Percentiles rank a stretch among this genome's conserved stretches.
Conservation (phyloP, 2,888 invertebrate species). For the Taphrorychus bicolor region DNA sequence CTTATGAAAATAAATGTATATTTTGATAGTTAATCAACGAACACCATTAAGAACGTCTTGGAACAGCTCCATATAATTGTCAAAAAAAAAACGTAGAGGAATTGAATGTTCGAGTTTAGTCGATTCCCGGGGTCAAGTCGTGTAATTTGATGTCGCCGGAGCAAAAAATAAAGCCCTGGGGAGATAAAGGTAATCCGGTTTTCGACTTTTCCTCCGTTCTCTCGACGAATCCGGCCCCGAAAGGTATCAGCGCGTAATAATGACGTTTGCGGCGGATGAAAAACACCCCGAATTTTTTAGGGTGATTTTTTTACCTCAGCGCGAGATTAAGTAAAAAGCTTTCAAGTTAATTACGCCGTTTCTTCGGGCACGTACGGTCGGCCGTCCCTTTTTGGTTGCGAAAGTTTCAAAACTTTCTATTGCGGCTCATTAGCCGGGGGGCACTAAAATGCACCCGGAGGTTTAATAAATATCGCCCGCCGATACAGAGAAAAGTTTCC, state of each 20-base stretch:
- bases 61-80: not conserved
- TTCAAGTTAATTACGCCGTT: not conserved
- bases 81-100: not conserved
- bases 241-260: constrained; percentile 32
- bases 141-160: constrained; percentile 11
- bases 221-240: constrained; percentile 5
- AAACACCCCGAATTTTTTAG: constrained; percentile 12
- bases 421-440: not conserved
- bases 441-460: not conserved
- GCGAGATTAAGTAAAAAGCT: not conserved
- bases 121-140: constrained; percentile 1
- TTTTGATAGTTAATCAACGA: not conserved
- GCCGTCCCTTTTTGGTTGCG: constrained; percentile 1
- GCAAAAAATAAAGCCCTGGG: constrained; percentile 26
- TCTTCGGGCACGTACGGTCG: not conserved
- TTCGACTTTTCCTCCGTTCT: constrained; percentile 18
- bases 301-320: not conserved
- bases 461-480: not conserved
- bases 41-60: not conserved
- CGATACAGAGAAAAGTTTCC: constrained; percentile 1
- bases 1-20: not conserved
- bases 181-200: constrained; percentile 26
- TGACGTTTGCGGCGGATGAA: constrained; percentile 25
- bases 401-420: not conserved
- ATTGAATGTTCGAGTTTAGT: not conserved